These are phyloP conservation scores for Phalanger gymnotis DNA, from an alignment of 2,797 vertebrate genomes.

Conservation along the genomic window DNA sequence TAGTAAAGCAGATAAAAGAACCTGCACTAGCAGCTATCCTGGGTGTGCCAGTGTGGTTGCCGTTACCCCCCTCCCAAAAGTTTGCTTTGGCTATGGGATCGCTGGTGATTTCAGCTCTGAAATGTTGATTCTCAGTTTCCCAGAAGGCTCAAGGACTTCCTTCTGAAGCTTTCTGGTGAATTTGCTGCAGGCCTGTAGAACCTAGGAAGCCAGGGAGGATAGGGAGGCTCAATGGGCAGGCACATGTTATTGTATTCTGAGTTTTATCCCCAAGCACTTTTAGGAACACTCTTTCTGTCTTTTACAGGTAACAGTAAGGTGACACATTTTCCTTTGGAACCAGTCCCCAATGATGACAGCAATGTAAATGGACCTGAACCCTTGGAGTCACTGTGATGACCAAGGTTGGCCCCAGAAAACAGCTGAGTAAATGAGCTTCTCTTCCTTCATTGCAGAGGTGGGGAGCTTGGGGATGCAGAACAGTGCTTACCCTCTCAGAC, in stretches of 20 bases:
- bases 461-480: too few relatives aligned
- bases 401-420: not conserved
- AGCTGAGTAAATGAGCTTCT: not conserved
- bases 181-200: not conserved
- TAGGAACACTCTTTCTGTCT: not conserved
- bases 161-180: not conserved
- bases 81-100: not conserved
- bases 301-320: not conserved
- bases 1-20: too few relatives aligned
- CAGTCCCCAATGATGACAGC: not conserved
- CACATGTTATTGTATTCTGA: not conserved
- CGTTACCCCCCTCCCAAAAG: not conserved
- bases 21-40: too few relatives aligned
- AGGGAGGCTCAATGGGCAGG: not conserved
- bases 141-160: not conserved
- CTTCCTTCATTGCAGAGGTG: too few relatives aligned
- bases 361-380: not conserved
- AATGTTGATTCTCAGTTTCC: not conserved
- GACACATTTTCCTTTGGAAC: not conserved
- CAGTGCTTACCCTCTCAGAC: too few relatives aligned
- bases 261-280: not conserved
- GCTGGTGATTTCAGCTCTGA: not conserved
- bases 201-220: not conserved
- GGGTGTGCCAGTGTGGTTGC: too few relatives aligned
- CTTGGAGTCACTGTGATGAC: not conserved